A percentile compares a stretch with the other conserved stretches of the same genome.
Evolutionary conservation across 2,797 vertebrate species (phyloP).

Genomic region (Rhincodon typus): DNA sequence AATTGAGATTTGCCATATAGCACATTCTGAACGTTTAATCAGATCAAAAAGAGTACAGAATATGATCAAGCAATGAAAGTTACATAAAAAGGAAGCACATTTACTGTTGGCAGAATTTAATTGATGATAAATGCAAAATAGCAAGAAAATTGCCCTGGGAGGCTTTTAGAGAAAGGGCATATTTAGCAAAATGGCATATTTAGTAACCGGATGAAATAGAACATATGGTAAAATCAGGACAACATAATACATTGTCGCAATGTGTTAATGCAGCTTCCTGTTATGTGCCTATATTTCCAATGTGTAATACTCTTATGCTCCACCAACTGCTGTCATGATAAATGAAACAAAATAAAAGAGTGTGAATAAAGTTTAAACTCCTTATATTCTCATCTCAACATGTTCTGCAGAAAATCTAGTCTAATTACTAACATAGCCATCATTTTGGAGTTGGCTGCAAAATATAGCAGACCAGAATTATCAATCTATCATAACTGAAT

Average conservation of each 20-base stretch:
- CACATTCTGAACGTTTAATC: not conserved
- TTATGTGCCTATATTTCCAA: conserved; percentile 28
- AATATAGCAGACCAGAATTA: not conserved
- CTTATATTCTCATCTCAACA: not conserved
- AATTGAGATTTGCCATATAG: not conserved
- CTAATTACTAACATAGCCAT: not conserved
- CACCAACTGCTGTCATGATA: conserved; percentile 21
- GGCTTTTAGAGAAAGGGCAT: not conserved
- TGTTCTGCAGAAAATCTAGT: not conserved
- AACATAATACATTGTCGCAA: conserved; percentile 11
- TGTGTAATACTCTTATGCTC: not conserved
- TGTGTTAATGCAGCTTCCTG: conserved; percentile 27
- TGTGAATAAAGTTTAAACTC: not conserved
- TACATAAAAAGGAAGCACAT: not conserved
- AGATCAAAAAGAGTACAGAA: not conserved
- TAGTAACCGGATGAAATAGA: conserved; percentile 11
- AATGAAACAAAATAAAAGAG: not conserved
- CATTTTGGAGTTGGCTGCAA: not conserved
- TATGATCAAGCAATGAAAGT: not conserved
- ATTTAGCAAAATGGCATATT: conserved; percentile 23
- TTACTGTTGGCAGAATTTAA: not conserved
- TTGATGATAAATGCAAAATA: not conserved
- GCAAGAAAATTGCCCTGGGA: not conserved
- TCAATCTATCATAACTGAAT: not conserved
- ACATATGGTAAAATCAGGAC: conserved; percentile 26